Conservation (phyloP, 2,113 vertebrate species). For the Macroglossus sobrinus region DNA sequence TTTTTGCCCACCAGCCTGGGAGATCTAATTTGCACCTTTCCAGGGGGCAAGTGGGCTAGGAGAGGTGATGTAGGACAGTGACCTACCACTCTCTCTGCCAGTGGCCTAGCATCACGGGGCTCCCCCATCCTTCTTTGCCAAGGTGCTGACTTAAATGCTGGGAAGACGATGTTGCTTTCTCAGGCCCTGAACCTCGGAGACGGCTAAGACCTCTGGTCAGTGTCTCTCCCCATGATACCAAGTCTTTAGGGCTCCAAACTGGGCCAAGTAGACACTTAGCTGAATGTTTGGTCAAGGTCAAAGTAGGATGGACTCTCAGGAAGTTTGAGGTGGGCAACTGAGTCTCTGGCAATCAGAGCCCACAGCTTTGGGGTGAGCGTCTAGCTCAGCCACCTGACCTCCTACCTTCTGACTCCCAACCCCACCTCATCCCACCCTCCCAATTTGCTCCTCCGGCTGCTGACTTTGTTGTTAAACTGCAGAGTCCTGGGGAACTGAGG, state of each 20-base stretch:
- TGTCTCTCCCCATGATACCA: neutral
- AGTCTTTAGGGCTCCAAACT: neutral
- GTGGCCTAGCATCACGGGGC: neutral
- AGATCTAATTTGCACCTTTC: neutral
- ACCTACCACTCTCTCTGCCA: neutral
- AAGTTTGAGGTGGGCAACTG: too few species aligned
- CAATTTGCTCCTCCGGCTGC: too few species aligned
- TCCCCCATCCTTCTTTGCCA: neutral
- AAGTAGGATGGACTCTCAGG: neutral
- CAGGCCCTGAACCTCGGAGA: accelerated
- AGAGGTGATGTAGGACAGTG: neutral
- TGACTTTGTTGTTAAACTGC: neutral
- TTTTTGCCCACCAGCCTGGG: neutral
- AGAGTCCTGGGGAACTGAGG: neutral
- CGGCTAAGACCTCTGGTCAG: neutral
- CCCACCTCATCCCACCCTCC: neutral
- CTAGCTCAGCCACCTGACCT: neutral
- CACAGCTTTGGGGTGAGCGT: neutral
- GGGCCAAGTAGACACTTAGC: neutral
- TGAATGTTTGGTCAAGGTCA: neutral
- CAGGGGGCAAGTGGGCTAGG: neutral
- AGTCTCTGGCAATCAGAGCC: neutral
- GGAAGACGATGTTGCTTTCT: neutral
- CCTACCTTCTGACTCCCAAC: neutral
- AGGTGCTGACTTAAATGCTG: neutral